phyloP scores from a whole-genome alignment of 2,888 invertebrate genomes.

The Lymantria dispar region DNA sequence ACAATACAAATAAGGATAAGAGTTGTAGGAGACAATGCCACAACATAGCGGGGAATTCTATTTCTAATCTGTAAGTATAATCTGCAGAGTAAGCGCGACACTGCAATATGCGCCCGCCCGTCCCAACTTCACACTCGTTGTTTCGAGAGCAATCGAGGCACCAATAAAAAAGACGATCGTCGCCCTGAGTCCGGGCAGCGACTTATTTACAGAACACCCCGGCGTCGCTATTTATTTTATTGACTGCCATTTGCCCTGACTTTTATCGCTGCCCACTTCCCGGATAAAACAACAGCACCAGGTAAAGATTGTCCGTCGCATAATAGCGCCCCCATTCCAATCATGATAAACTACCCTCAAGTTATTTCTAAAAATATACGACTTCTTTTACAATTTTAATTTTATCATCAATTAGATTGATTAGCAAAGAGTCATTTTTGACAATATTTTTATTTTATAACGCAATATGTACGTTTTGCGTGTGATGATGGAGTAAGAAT shows the following conservation, averaged over 20 bases:
- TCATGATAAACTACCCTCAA: slow-evolving; percentile 27
- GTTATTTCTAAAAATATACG: slow-evolving; percentile 23
- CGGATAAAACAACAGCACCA: slow-evolving; percentile 74
- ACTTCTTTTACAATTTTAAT: slow-evolving; percentile 15
- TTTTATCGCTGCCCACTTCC: slow-evolving; percentile 79
- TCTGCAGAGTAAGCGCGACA: slow-evolving; percentile 68
- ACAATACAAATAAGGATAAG: slow-evolving; percentile 12
- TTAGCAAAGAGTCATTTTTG: too few relatives aligned
- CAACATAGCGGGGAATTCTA: slow-evolving; percentile 55
- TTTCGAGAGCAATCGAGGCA: slow-evolving; percentile 82
- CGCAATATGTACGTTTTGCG: too few relatives aligned
- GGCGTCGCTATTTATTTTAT: slow-evolving; percentile 81
- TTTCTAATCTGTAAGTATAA: slow-evolving; percentile 72
- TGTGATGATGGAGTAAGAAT: too few relatives aligned
- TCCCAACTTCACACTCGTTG: slow-evolving; percentile 65
- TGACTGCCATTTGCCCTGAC: slow-evolving; percentile 81
- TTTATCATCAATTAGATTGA: too few relatives aligned
- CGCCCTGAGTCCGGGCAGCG: slow-evolving; percentile 71
- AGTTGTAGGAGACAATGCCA: slow-evolving; percentile 44
- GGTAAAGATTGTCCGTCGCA: slow-evolving; percentile 51
- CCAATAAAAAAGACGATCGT: slow-evolving; percentile 83
- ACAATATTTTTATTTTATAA: too few relatives aligned
- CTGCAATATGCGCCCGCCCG: slow-evolving; percentile 59
- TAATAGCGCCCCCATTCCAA: slow-evolving; percentile 20
- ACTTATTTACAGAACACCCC: slow-evolving; percentile 83